Conservation (phyloP, 1,140 invertebrate genomes). For the Eriosoma lanigerum region DNA sequence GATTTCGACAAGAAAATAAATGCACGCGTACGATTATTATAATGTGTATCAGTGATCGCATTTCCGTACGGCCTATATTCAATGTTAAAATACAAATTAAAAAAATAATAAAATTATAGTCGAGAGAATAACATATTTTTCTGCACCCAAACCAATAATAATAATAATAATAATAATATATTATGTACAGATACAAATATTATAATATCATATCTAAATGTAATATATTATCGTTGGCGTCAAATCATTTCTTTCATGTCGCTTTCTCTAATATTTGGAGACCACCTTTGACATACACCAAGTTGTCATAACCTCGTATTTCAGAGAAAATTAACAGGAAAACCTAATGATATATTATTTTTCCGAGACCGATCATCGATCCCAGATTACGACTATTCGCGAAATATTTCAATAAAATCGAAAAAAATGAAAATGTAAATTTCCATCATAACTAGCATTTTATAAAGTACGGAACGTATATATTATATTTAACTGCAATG, state of each 20-base stretch:
- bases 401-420: too few relatives aligned
- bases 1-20: conserved; percentile 9
- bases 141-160: neutral
- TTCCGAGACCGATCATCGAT: too few relatives aligned
- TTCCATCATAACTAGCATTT: too few relatives aligned
- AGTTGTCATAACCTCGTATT: too few relatives aligned
- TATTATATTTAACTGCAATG: too few relatives aligned
- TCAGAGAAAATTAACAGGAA: too few relatives aligned
- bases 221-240: conserved; percentile 7
- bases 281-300: conserved; percentile 7
- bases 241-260: neutral
- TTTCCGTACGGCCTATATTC: conserved; percentile 18
- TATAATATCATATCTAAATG: too few relatives aligned
- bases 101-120: neutral
- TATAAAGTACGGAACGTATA: too few relatives aligned
- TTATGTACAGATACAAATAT: neutral
- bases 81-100: neutral
- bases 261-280: neutral
- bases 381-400: too few relatives aligned
- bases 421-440: too few relatives aligned
- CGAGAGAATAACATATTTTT: conserved; percentile 1
- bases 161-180: neutral
- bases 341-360: too few relatives aligned
- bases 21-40: neutral
- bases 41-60: neutral